phyloP scores from a whole-genome alignment of 2,888 invertebrate genomes.

The Rosalia funebris region DNA sequence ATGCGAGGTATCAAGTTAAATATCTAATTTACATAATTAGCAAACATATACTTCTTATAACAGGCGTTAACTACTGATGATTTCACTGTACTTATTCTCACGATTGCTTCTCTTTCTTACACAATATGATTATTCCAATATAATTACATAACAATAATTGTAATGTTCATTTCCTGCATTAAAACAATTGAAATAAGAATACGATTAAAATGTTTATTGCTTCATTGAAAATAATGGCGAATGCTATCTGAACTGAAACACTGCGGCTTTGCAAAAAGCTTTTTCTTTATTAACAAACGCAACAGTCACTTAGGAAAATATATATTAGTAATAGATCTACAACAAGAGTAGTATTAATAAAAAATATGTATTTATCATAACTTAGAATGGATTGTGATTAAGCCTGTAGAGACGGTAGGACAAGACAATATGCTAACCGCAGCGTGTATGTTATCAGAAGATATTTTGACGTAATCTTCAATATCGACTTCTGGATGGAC shows the following conservation, averaged over 20 bases:
- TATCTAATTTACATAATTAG: conserved; percentile 1
- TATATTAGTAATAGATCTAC: too few relatives aligned
- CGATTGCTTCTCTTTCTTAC: not conserved
- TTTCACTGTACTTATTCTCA: not conserved
- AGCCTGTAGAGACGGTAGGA: too few relatives aligned
- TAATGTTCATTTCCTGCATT: not conserved
- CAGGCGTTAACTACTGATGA: not conserved
- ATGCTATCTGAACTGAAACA: not conserved
- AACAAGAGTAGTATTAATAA: too few relatives aligned
- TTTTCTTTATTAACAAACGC: too few relatives aligned
- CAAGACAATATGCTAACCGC: too few relatives aligned
- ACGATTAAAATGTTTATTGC: not conserved
- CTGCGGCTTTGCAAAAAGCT: too few relatives aligned
- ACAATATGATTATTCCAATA: not conserved
- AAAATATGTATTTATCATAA: too few relatives aligned
- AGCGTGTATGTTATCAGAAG: too few relatives aligned
- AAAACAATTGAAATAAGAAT: not conserved
- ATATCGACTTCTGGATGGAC: too few relatives aligned
- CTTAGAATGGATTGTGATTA: too few relatives aligned
- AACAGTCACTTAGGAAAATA: too few relatives aligned
- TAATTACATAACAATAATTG: conserved; percentile 9
- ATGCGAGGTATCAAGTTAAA: not conserved
- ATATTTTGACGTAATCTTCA: too few relatives aligned
- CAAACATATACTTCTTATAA: not conserved
- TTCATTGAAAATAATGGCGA: not conserved